Base-by-base conservation (phyloP, 2,888 invertebrate genomes). In the Taphrorychus bicolor region DNA sequence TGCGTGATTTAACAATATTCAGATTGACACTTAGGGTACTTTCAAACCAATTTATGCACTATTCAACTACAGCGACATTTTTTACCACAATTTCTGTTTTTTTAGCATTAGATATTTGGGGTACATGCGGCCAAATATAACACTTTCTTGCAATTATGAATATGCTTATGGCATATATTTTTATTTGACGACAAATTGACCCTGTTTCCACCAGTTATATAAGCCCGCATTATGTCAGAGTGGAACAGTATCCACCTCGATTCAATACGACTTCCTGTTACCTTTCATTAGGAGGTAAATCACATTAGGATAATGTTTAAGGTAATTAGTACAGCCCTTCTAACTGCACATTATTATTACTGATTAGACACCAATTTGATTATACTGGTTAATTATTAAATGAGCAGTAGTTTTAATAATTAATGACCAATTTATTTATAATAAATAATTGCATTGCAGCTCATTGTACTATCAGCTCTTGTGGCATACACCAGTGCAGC, bases 61-160 rank as follows among this genome's bases (percentile, higher is more conserved):
- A n/a, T n/a, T n/a, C n/a, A n/a, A 45, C 14, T 45, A 45, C 17
- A 5, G 45, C 5, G 45, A 3, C 0, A 54, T 23, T 60, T 61
- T n/a, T 61, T 61, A n/a, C 5, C 9, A 42, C 51, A 7, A 51
- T 59, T 49, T 17, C 41, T 40, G 40, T 52, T 51, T 7, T 7
- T 18, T n/a, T 23, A 21, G 16, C 14, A 32, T 59, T 7, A 32
- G 14, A 21, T 52, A 52, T 53, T 52, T 51, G 41, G 42, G 17
- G n/a, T 24, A 61, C 1, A 61, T 61, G 7, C 14, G 17, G 16
- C 14, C 7, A 32, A 32, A 32, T 32, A 32, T 11, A 32, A 32
- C 45, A 61, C 61, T 45, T 61, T 61, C 52, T 53, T 61, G 42
- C n/a, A 22, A 22, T 54, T 61, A 52, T 22, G 61, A 53, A 61